phyloP scores from a whole-genome alignment of 2,113 vertebrate genomes.

The Lutjanus erythropterus region DNA sequence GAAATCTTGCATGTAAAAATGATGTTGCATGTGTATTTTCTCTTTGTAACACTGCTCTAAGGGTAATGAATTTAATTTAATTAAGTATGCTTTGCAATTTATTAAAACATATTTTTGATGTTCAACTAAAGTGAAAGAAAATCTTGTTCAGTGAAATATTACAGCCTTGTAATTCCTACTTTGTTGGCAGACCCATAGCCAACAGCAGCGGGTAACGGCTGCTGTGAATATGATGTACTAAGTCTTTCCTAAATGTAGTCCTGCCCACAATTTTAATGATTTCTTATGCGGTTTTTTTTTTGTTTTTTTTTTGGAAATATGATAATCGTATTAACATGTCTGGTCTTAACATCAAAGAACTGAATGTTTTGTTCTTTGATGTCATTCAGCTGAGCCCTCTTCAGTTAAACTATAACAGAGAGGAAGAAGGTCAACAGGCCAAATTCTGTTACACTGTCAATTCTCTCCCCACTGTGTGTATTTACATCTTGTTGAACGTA shows the following conservation, averaged over 20 bases:
- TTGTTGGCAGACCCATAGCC: neutral
- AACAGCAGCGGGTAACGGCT: neutral
- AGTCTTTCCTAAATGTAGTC: neutral
- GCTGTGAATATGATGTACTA: neutral
- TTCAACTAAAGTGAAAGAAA: neutral
- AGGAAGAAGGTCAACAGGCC: constrained; percentile 29
- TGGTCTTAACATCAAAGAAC: neutral
- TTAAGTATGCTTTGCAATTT: neutral
- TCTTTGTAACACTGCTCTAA: neutral
- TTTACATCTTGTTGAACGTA: constrained; percentile 42
- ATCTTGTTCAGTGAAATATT: neutral
- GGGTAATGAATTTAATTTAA: neutral
- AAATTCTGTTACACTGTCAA: constrained; percentile 12
- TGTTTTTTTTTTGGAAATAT: neutral
- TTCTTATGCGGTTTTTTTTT: neutral
- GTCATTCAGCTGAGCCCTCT: constrained; percentile 1
- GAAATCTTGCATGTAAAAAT: constrained; percentile 4
- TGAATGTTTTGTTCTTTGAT: constrained; percentile 4
- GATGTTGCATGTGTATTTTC: neutral
- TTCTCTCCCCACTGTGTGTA: constrained; percentile 1
- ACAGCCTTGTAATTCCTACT: neutral
- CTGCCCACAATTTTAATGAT: too few species aligned
- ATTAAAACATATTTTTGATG: neutral
- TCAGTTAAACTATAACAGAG: constrained; percentile 1
- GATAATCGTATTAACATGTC: neutral